These are phyloP conservation scores for Chloroclysta siterata DNA, from an alignment of 2,888 invertebrate species.

Conservation along the genomic window DNA sequence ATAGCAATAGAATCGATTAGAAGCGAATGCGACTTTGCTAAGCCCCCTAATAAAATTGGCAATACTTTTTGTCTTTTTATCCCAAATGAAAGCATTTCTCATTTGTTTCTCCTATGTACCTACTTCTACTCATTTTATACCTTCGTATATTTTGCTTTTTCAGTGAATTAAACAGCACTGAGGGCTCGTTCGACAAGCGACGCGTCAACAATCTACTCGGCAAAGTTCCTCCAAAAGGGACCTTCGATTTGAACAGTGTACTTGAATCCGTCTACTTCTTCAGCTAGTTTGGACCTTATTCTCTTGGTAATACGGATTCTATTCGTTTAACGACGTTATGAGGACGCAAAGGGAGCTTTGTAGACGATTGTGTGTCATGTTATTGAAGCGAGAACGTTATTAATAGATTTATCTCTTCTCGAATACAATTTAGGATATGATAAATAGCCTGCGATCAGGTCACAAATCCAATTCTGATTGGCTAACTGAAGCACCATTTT, in stretches of 20 bases:
- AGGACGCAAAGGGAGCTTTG: conserved; percentile 7
- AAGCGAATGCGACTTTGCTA: no score
- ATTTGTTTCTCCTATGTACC: no score
- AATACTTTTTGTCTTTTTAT: no score
- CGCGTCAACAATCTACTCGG: conserved; percentile 86
- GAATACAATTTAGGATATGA: conserved; percentile 5
- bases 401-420: neutral
- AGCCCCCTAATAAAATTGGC: no score
- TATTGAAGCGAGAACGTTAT: conserved; percentile 3
- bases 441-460: neutral
- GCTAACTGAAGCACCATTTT: neutral
- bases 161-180: conserved; percentile 78
- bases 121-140: neutral
- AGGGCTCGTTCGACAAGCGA: conserved; percentile 83
- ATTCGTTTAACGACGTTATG: conserved; percentile 22
- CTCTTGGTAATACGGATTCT: conserved; percentile 26
- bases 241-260: conserved; percentile 90
- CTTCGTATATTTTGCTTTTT: conserved; percentile 36
- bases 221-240: conserved; percentile 89
- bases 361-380: conserved; percentile 39
- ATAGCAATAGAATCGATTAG: no score
- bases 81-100: no score
- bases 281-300: conserved; percentile 81
- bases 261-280: conserved; percentile 94
- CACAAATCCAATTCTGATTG: conserved; percentile 1